Evolutionary conservation across 2,888 invertebrate genomes (phyloP).

Genomic region (Nephrocerus scutellatus): DNA sequence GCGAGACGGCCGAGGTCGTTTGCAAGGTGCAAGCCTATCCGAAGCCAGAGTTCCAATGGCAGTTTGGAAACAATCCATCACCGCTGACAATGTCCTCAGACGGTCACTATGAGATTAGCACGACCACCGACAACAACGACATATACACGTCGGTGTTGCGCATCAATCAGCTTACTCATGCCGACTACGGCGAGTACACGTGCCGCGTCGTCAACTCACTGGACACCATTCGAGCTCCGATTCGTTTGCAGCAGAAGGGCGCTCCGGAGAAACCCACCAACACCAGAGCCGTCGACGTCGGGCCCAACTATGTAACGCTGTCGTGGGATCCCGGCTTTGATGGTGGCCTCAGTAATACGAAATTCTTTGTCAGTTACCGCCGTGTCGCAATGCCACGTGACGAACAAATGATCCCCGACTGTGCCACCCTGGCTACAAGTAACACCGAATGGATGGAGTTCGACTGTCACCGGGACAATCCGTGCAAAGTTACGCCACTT

Average conservation of each 20-base stretch:
- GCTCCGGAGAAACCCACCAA: slow-evolving; percentile 77
- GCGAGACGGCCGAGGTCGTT: slow-evolving; percentile 77
- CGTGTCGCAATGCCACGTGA: slow-evolving; percentile 57
- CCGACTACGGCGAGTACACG: slow-evolving; percentile 86
- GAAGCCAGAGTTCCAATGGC: slow-evolving; percentile 90
- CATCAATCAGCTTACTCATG: slow-evolving; percentile 67
- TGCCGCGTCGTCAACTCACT: slow-evolving; percentile 80
- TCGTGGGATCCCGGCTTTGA: slow-evolving; percentile 88
- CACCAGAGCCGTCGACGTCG: slow-evolving; percentile 64
- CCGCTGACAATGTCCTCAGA: slow-evolving; percentile 72
- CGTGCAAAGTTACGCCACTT: slow-evolving; percentile 78
- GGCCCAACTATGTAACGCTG: slow-evolving; percentile 71
- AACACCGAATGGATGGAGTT: slow-evolving; percentile 71
- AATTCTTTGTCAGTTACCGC: slow-evolving; percentile 78
- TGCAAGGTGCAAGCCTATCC: slow-evolving; percentile 89
- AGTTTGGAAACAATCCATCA: slow-evolving; percentile 66
- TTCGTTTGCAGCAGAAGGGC: slow-evolving; percentile 77
- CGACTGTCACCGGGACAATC: slow-evolving; percentile 77
- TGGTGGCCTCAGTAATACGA: slow-evolving; percentile 79
- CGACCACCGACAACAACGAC: slow-evolving; percentile 75
- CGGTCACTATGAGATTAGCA: slow-evolving; percentile 78
- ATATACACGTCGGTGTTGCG: slow-evolving; percentile 72
- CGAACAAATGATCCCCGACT: slow-evolving; percentile 57
- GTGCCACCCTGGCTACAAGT: slow-evolving; percentile 54
- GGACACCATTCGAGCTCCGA: slow-evolving; percentile 68